Evolutionary conservation across 2,113 vertebrate genomes (phyloP), one percentile per base, ranked within the genome.

Genomic region (Sclerurus mexicanus): DNA sequence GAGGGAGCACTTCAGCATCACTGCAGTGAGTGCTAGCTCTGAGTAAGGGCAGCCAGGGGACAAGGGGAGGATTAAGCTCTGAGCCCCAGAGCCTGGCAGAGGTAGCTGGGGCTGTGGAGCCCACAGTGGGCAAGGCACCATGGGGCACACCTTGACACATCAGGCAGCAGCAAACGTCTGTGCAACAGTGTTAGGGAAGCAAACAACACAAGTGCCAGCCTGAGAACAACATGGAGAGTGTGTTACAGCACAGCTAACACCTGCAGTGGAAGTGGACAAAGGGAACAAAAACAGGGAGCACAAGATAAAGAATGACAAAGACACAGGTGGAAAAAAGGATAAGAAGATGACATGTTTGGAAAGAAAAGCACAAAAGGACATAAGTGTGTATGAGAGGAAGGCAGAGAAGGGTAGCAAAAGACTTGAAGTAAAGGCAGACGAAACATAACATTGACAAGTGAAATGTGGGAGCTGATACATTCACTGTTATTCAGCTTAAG

Each of bases 91-190:
- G 40, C 11, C 44, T 12, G 14, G 47, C 14, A 17, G 31, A 35
- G 49, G 46, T 3, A 5, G 14, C 44, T 4, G 3, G 14, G 12
- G 12, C 4, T 3, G 46, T 1, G 14, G 60, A 55, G 37, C 50
- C 14, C 2, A 13, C 0, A 5, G 39, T 4, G 2, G 59, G 37
- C 37, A 59, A 37, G 44, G 46, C 19, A n/a, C 52, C 30, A 46
- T 25, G 39, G 24, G 21, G n/a, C 30, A 53, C 28, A n/a, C 15
- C 24, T 25, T 1, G 7, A 10, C 67, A 68, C 44, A 60, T 21
- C 77, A 76, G 66, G 56, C 44, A 78, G 90, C 76, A 96, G 93
- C 78, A 95, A 82, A 92, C 6, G 4, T 17, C 62, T 88, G 50
- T 68, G n/a, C 16, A 64, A 50, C 1, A 8, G 15, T 11, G 9